phyloP scores from a whole-genome alignment of 2,797 vertebrate species.

The Silurus lanzhouensis region DNA sequence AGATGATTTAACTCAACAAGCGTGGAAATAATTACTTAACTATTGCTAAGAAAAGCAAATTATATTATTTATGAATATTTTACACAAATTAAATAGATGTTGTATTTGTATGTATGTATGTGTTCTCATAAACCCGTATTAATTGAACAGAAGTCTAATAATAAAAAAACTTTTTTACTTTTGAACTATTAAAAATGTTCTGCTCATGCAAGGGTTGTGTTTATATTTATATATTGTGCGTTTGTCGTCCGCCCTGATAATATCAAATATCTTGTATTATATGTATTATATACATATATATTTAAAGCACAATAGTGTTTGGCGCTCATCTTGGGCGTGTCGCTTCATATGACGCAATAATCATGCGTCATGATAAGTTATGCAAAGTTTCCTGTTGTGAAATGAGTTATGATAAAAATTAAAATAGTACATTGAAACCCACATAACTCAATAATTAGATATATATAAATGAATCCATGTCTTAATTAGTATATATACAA shows the following conservation, averaged over 20 bases:
- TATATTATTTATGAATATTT: too few species aligned
- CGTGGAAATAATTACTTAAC: neutral
- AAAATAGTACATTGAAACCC: neutral
- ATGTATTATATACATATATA: too few species aligned
- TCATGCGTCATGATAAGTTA: neutral
- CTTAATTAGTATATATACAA: too few species aligned
- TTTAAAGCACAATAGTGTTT: neutral
- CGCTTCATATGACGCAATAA: neutral
- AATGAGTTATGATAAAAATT: neutral
- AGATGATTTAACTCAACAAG: neutral
- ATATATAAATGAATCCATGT: too few species aligned
- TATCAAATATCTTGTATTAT: neutral
- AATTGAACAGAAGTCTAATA: neutral
- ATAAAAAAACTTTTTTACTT: neutral
- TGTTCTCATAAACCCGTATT: neutral
- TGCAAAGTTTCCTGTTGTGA: neutral
- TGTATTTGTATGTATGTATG: too few species aligned
- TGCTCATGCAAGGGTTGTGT: neutral
- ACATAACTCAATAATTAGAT: too few species aligned
- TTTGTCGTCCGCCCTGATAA: neutral
- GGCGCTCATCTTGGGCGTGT: neutral
- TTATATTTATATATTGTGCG: too few species aligned
- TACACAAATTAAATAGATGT: too few species aligned
- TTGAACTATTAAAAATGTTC: neutral
- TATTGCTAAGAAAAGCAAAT: neutral